Conservation (phyloP, 2,888 invertebrate genomes). For the Fissipunctia ypsillon region DNA sequence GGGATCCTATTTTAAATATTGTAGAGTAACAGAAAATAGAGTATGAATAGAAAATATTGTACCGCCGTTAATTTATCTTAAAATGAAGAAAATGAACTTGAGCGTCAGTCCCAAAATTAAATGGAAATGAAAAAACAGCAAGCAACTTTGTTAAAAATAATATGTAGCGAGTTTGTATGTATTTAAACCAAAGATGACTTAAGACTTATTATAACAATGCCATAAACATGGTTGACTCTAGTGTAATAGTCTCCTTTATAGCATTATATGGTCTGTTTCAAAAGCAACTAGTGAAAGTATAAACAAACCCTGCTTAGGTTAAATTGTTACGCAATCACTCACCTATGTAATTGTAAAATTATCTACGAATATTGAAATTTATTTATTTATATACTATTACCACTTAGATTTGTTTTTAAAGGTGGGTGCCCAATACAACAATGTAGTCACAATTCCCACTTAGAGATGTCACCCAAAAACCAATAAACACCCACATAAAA, state of each 20-base stretch:
- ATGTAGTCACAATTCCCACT: too few relatives aligned
- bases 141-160: background rate
- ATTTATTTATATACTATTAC: too few relatives aligned
- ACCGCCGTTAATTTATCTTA: background rate
- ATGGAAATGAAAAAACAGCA: rapidly evolving
- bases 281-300: background rate
- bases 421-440: too few relatives aligned
- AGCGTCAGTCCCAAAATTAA: background rate
- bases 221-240: background rate
- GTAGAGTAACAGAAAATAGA: too few relatives aligned
- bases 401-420: too few relatives aligned
- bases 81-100: too few relatives aligned
- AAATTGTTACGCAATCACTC: too few relatives aligned
- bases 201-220: background rate
- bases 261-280: background rate
- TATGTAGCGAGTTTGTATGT: background rate
- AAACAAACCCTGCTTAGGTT: background rate
- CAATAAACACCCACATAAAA: too few relatives aligned
- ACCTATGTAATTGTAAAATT: background rate
- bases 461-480: too few relatives aligned
- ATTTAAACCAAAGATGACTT: background rate
- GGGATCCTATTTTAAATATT: background rate
- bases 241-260: background rate
- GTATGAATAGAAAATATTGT: too few relatives aligned
- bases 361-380: background rate